phyloP scores from a whole-genome alignment of 2,888 invertebrate genomes.

The Nephrotoma guestfalica region DNA sequence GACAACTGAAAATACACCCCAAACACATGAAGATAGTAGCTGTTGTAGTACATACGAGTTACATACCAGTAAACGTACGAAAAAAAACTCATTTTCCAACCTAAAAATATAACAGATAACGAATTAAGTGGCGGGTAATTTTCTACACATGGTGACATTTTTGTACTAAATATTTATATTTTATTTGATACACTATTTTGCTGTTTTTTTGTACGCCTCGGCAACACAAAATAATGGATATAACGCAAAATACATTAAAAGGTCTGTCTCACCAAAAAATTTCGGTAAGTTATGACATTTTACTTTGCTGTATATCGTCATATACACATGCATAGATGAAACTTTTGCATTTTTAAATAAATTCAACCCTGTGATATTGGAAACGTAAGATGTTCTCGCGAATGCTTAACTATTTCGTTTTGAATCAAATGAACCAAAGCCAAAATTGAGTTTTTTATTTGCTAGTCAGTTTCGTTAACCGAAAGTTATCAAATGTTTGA shows the following conservation, averaged over 20 bases:
- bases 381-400: not conserved
- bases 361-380: not conserved
- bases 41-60: not conserved
- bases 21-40: not conserved
- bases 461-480: too few relatives aligned
- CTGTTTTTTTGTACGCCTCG: not conserved
- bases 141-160: constrained; percentile 3
- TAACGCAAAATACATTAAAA: not conserved
- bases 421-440: not conserved
- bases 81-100: not conserved
- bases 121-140: constrained; percentile 1
- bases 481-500: too few relatives aligned
- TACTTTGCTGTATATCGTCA: not conserved
- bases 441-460: not conserved
- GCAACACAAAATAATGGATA: not conserved
- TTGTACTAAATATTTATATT: not conserved
- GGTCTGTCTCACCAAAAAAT: not conserved
- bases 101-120: not conserved
- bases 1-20: not conserved
- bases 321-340: not conserved
- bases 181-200: not conserved
- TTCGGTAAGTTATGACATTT: not conserved
- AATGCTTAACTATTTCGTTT: not conserved
- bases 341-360: too few relatives aligned
- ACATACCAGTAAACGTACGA: not conserved